Percentiles rank a stretch among this genome's conserved stretches.
Evolutionary conservation across 2,797 vertebrate species (phyloP).

Genomic region (Crax fasciolata): DNA sequence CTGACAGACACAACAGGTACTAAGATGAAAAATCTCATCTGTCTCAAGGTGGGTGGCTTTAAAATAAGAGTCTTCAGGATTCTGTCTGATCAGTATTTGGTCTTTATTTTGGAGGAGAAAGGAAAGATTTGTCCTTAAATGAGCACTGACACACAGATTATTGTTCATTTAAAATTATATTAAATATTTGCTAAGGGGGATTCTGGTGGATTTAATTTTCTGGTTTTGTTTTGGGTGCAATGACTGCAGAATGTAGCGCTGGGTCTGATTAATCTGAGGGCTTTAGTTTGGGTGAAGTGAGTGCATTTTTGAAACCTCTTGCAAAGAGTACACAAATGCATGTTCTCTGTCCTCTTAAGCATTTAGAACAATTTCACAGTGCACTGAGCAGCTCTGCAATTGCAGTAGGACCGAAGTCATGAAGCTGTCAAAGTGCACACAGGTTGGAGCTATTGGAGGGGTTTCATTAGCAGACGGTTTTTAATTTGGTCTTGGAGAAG

Average conservation of each 20-base stretch:
- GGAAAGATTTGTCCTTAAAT: neutral
- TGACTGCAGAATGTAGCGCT: neutral
- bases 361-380: neutral
- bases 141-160: neutral
- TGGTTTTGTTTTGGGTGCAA: neutral
- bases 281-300: neutral
- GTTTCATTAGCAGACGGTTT: neutral
- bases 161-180: neutral
- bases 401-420: neutral
- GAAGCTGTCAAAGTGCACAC: neutral
- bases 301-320: neutral
- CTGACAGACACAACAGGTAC: neutral
- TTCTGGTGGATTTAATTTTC: neutral
- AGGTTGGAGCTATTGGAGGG: neutral
- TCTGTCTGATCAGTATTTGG: neutral
- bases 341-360: neutral
- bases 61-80: neutral
- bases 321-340: accelerated
- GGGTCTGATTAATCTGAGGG: neutral
- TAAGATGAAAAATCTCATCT: neutral
- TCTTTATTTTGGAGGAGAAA: neutral
- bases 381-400: neutral
- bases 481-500: neutral
- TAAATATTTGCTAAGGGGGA: neutral
- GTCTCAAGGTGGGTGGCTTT: neutral